Evolutionary conservation across 2,113 vertebrate genomes (phyloP), one percentile per base, ranked within the genome.

Genomic region (Cricetomys ansorgei): DNA sequence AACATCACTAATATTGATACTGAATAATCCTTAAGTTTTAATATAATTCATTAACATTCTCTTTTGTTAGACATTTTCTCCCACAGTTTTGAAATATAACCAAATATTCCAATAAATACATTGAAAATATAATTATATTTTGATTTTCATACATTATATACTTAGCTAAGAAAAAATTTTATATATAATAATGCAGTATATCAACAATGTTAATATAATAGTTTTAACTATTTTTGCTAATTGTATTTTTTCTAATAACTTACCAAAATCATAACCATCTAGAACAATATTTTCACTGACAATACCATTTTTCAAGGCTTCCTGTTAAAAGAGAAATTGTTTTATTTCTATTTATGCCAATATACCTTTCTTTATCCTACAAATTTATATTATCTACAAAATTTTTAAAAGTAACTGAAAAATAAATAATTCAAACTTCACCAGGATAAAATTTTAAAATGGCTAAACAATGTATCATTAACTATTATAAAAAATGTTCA

Each of bases 231-330:
- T 70, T 87, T 88, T 79, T 1, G 37, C 89, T 69, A 57, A 77
- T 64, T 77, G 23, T 1, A 57, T 73, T 89, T 91, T 95, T 79
- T 81, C 34, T 59, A 34, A 84, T 70, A 87, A 99, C 99, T 99
- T 97, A 99, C 99, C 99, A 98, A 99, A 99, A 96, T 99, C 98
- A 97, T 99, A 99, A 96, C 98, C 99, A 89, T 98, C 91, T 94
- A 98, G 98, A 97, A 98, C 89, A 94, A 98, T 76, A 57, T 97
- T 98, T 83, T 97, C 89, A 72, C 96, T 84, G 25, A 99, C 99
- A 98, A 99, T 98, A 93, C 99, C 99, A 65, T 97, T 98, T 98
- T 99, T 99, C 95, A 99, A 99, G 94, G 96, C 98, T 96, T 37
- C 95, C 99, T 99, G 97, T 59, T 97, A 70, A 90, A 12, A 92